Evolutionary conservation across 2,888 invertebrate species (phyloP).

Genomic region (Amphipoea lucens): DNA sequence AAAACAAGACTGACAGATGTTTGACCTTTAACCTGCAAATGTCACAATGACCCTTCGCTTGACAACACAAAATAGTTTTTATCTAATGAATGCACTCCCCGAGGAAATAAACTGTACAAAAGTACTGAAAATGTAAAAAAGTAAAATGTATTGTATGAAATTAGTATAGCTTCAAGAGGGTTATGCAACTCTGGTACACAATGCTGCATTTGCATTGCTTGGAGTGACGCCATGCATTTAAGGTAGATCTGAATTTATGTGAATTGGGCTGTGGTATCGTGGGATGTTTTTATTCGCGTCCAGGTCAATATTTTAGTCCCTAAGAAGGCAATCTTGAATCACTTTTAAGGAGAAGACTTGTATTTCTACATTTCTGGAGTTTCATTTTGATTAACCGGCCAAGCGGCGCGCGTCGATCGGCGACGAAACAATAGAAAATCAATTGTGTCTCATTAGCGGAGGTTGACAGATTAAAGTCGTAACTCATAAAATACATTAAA

Average conservation of each 20-base stretch:
- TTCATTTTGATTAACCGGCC: background rate
- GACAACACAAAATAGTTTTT: constrained; percentile 10
- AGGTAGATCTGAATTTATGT: constrained; percentile 15
- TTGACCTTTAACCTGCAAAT: constrained; percentile 26
- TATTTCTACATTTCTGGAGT: background rate
- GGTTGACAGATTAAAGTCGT: too few relatives aligned
- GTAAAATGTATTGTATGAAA: constrained; percentile 14
- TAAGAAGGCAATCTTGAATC: background rate
- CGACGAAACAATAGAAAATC: too few relatives aligned
- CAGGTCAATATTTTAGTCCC: background rate
- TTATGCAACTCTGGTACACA: constrained; percentile 17
- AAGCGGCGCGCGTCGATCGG: too few relatives aligned
- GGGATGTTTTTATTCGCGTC: background rate
- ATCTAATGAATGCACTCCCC: constrained; percentile 13
- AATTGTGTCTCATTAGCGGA: too few relatives aligned
- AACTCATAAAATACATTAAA: background rate
- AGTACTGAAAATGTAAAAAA: constrained; percentile 17
- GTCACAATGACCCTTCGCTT: constrained; percentile 4
- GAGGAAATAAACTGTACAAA: constrained; percentile 38
- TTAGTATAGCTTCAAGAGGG: constrained; percentile 4
- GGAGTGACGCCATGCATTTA: constrained; percentile 25
- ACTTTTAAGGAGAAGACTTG: background rate
- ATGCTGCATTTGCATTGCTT: constrained; percentile 14
- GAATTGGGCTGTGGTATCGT: background rate
- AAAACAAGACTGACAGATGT: background rate